Evolutionary conservation across 2,113 vertebrate genomes (phyloP).

Genomic region (Nycticryphes semicollaris): DNA sequence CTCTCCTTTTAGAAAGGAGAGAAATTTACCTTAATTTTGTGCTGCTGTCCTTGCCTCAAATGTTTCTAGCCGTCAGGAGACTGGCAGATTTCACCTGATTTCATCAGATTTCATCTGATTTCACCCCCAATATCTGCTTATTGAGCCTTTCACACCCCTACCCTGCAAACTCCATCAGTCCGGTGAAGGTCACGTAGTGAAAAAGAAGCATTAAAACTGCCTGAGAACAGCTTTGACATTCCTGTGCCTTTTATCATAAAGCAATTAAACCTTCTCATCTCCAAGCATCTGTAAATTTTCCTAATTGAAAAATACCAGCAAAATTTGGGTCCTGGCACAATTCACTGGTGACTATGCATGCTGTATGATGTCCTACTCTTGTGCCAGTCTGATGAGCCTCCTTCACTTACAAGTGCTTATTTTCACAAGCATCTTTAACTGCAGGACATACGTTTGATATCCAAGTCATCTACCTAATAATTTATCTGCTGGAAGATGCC

Average conservation of each 20-base stretch:
- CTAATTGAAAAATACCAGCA: neutral
- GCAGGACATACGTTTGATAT: neutral
- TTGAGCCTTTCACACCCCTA: neutral
- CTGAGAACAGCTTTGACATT: neutral
- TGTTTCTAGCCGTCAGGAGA: neutral
- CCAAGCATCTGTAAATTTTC: neutral
- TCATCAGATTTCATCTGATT: neutral
- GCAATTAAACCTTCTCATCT: neutral
- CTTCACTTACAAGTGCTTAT: neutral
- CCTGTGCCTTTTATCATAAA: neutral
- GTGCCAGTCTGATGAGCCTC: neutral
- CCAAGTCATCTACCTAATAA: neutral
- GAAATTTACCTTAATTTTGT: neutral
- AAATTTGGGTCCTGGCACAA: neutral
- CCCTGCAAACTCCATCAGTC: neutral
- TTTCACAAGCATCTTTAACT: neutral
- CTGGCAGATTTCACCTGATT: neutral
- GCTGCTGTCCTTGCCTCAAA: neutral
- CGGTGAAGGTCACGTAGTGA: accelerated
- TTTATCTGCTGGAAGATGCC: neutral
- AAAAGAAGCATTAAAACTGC: neutral
- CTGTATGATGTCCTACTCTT: too few relatives aligned
- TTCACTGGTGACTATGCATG: neutral
- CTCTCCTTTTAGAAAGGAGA: neutral
- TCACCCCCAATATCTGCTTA: neutral